Conservation (phyloP, 1,140 invertebrate genomes). For the Drosophila chauvacae region DNA sequence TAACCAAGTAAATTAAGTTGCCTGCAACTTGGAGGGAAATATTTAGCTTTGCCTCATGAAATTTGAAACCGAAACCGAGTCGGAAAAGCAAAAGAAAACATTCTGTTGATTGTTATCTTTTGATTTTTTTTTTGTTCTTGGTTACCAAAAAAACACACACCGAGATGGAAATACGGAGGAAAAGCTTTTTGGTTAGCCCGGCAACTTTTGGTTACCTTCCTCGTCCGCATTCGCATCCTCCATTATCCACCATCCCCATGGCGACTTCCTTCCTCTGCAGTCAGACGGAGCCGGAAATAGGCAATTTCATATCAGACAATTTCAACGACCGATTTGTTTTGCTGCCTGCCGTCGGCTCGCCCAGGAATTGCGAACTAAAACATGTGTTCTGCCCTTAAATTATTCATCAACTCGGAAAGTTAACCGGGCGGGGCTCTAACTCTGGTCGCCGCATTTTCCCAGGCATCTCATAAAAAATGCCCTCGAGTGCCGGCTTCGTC, state of each 20-base stretch:
- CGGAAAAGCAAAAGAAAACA: constrained; percentile 18
- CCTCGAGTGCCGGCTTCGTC: constrained; percentile 66
- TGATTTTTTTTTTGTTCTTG: constrained; percentile 13
- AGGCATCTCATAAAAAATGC: constrained; percentile 77
- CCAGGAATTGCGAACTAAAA: constrained; percentile 12
- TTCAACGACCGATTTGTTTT: constrained; percentile 26
- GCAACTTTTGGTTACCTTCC: constrained; percentile 22
- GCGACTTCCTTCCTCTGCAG: constrained; percentile 18
- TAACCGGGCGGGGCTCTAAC: constrained; percentile 45
- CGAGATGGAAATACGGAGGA: background rate
- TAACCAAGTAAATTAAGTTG: constrained; percentile 36
- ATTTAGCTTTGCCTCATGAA: constrained; percentile 30
- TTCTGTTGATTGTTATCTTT: constrained; percentile 48
- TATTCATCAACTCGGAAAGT: constrained; percentile 63
- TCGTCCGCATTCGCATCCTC: background rate
- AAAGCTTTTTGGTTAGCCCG: constrained; percentile 26
- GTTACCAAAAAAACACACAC: background rate
- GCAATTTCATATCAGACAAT: constrained; percentile 73
- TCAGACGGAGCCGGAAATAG: constrained; percentile 75
- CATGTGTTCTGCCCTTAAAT: constrained; percentile 60
- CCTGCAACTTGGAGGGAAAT: constrained; percentile 23
- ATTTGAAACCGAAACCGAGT: constrained; percentile 32
- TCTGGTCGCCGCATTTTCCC: constrained; percentile 55
- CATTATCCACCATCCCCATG: constrained; percentile 7
- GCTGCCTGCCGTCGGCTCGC: background rate